Percentiles rank a stretch among this genome's conserved stretches.
Conservation (phyloP, 2,888 invertebrate genomes). For the Pachycephus smyrnensis region DNA sequence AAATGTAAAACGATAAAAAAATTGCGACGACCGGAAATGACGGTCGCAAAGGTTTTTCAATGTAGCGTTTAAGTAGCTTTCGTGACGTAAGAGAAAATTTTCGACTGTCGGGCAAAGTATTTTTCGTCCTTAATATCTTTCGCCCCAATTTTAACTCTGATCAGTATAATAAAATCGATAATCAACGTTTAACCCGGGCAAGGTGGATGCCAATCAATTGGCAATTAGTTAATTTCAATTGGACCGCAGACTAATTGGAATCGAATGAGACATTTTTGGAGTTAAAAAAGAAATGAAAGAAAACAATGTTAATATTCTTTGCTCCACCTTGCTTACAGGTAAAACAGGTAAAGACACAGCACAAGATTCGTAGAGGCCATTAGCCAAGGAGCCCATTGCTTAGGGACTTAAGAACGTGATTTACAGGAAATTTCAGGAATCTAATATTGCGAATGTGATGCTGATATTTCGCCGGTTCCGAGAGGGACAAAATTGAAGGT, state of each 20-base stretch:
- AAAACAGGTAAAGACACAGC: too few species aligned
- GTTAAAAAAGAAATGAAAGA: too few species aligned
- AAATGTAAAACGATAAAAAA: neutral
- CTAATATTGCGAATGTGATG: slow-evolving; percentile 45
- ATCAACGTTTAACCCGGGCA: neutral
- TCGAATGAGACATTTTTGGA: neutral
- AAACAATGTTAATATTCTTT: neutral
- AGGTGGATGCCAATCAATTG: neutral
- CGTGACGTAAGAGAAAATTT: neutral
- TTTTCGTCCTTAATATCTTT: neutral
- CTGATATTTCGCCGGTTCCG: slow-evolving; percentile 32
- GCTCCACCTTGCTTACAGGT: slow-evolving; percentile 30
- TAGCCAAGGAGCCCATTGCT: neutral
- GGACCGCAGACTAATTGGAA: neutral
- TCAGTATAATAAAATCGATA: neutral
- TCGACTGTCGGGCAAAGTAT: neutral
- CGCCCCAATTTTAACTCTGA: neutral
- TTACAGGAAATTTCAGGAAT: slow-evolving; percentile 28
- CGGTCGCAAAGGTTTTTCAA: neutral
- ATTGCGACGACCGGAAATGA: neutral
- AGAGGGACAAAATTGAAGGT: slow-evolving; percentile 31
- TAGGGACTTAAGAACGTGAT: slow-evolving; percentile 1
- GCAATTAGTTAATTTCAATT: neutral
- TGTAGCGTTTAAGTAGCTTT: neutral
- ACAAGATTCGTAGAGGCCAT: neutral